phyloP scores from a whole-genome alignment of 2,888 invertebrate species.

The Oscheius myriophilus region DNA sequence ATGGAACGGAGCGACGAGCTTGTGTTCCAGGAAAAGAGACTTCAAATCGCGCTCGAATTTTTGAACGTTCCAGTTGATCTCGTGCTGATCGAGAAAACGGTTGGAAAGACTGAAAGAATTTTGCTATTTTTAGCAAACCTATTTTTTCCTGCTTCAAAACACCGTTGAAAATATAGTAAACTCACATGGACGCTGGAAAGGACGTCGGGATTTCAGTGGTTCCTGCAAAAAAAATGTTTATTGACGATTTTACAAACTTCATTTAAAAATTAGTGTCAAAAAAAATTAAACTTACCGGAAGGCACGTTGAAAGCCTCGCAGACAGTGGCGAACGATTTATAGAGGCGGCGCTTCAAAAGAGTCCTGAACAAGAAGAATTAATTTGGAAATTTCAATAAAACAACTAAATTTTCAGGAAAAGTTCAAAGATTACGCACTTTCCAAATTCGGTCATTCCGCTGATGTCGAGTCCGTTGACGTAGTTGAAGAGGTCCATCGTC shows the following conservation, averaged over 20 bases:
- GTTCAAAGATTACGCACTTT: constrained; percentile 11
- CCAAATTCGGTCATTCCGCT: constrained; percentile 47
- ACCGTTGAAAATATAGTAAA: not conserved
- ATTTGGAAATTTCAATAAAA: not conserved
- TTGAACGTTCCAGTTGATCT: constrained; percentile 45
- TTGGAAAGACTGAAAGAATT: constrained; percentile 31
- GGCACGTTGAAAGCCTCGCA: constrained; percentile 41
- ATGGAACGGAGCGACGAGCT: constrained; percentile 44
- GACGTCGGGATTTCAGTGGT: constrained; percentile 28
- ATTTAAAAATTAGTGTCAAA: too few relatives aligned
- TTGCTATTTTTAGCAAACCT: not conserved
- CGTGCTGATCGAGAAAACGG: constrained; percentile 48
- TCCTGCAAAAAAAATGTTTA: not conserved
- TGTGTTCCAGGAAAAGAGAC: constrained; percentile 49
- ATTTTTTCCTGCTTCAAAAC: not conserved
- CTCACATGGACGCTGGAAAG: constrained; percentile 1
- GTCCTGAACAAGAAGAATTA: constrained; percentile 13
- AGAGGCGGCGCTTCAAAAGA: constrained; percentile 41
- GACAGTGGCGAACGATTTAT: constrained; percentile 41
- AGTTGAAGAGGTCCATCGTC: constrained; percentile 44
- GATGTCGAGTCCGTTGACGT: constrained; percentile 42
- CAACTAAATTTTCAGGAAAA: not conserved
- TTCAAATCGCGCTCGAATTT: constrained; percentile 52
- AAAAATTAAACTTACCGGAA: not conserved
- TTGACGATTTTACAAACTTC: too few relatives aligned